Evolutionary conservation across 2,797 vertebrate genomes (phyloP).

Genomic region (Coranthus polyacanthus): DNA sequence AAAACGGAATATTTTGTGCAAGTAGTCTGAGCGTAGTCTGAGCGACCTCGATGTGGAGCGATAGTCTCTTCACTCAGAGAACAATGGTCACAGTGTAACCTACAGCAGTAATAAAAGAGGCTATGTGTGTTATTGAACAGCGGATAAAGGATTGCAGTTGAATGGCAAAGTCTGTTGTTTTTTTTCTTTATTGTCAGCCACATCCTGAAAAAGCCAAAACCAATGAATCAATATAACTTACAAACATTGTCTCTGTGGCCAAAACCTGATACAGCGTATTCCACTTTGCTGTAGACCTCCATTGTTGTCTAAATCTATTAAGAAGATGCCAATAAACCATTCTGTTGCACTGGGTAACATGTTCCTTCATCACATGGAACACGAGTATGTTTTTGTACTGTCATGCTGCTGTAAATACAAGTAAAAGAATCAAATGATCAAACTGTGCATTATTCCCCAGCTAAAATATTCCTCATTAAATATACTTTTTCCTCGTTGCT

Average conservation of each 20-base stretch:
- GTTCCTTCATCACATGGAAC: not conserved
- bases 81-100: too few relatives aligned
- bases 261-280: not conserved
- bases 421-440: not conserved
- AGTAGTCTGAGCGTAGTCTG: too few relatives aligned
- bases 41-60: too few relatives aligned
- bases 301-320: conserved; percentile 3
- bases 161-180: not conserved
- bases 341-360: not conserved
- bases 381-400: not conserved
- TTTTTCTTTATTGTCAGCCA: not conserved
- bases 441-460: not conserved
- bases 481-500: too few relatives aligned
- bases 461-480: not conserved
- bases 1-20: too few relatives aligned
- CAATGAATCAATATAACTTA: too few relatives aligned
- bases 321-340: conserved; percentile 1
- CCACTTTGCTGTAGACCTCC: not conserved
- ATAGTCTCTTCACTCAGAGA: too few relatives aligned
- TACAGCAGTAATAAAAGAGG: not conserved
- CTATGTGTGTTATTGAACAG: not conserved
- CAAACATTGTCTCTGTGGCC: not conserved
- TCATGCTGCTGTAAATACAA: not conserved
- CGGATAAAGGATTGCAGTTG: not conserved
- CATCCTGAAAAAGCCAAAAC: not conserved